Percentiles rank a stretch among this genome's conserved stretches.
phyloP scores from a whole-genome alignment of 2,888 invertebrate genomes.

The Calephelis perditalis region DNA sequence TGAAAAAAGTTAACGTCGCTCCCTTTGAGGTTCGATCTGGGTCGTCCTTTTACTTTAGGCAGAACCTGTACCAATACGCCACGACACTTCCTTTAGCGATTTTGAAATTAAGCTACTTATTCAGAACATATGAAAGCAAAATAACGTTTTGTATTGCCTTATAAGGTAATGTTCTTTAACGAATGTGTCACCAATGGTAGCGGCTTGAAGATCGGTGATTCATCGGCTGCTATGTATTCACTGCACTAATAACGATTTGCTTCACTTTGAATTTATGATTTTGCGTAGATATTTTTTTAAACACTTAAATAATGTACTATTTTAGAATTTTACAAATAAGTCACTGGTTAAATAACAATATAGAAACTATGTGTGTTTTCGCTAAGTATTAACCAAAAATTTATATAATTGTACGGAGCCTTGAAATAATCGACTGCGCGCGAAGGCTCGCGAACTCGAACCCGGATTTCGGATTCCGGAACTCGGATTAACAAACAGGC shows the following conservation, averaged over 20 bases:
- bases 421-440: too few species aligned
- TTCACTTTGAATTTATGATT: too few species aligned
- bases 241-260: not conserved
- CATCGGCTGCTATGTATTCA: constrained; percentile 1
- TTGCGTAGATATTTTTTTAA: not conserved
- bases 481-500: too few species aligned
- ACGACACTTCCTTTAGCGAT: not conserved
- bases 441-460: too few species aligned
- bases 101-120: not conserved
- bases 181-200: not conserved
- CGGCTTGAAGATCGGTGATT: not conserved
- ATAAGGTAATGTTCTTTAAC: not conserved
- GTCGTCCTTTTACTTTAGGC: not conserved
- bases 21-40: not conserved
- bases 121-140: not conserved
- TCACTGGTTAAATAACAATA: not conserved
- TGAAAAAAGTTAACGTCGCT: not conserved
- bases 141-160: not conserved
- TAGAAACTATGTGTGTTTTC: not conserved
- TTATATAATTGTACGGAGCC: too few species aligned
- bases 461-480: too few species aligned
- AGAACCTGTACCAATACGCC: not conserved
- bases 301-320: not conserved
- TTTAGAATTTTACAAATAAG: not conserved
- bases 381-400: not conserved